Evolutionary conservation across 2,113 vertebrate genomes (phyloP), one percentile per base, ranked within the genome.

Genomic region (Poeciliopsis occidentalis): DNA sequence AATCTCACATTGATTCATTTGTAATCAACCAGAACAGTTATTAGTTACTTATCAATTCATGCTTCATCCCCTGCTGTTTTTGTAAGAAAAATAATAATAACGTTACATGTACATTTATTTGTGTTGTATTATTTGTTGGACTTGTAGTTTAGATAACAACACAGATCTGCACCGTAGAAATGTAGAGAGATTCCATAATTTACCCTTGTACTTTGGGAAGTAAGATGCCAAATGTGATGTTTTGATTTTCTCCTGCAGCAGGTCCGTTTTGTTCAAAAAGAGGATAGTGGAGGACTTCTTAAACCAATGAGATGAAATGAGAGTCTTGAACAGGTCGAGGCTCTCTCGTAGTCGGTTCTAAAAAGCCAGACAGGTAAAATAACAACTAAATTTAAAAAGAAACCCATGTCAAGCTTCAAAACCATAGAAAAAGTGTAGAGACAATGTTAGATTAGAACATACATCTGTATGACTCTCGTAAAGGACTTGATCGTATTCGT

Each of bases 261-360:
- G 85, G 90, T 98, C 96, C 22, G 91, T 97, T 90, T 97, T 97
- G 87, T 97, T 98, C 74, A 98, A 92, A 85, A 97, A 97, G 65
- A 97, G 90, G 86, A 97, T 97, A 76, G 95, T 93, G 29, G 97
- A 97, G 12, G 95, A 95, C 15, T 96, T 95, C 39, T 93, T 88
- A 89, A 99, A 97, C 94, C 95, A 98, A 0, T 75, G 64, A 10
- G 91, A 95, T 10, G 87, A 93, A 69, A 96, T 91, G 78, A 97
- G 95, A 67, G 95, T 96, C 90, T 92, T 95, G 91, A 97, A 96
- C 86, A 97, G 91, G 34, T 95, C 95, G 26, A 96, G 95, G 84
- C 96, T 97, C 88, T 97, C 96, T 60, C 87, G 78, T 92, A 97
- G 95, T 34, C 94, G 94, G 73, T 97, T 98, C 96, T 98, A 57